Conservation (phyloP, 2,113 vertebrate genomes). For the Elanus axillaris region DNA sequence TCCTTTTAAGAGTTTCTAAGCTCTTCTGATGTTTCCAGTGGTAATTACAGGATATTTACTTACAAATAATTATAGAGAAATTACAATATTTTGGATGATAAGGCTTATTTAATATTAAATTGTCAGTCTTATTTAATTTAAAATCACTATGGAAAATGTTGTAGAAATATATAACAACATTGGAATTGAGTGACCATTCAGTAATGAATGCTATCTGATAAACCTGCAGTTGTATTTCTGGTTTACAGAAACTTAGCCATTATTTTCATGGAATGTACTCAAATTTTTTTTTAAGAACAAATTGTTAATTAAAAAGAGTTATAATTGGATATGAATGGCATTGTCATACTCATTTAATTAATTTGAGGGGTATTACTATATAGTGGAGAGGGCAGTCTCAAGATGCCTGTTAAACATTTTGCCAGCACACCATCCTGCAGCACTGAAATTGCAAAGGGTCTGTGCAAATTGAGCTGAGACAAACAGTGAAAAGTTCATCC, state of each 20-base stretch:
- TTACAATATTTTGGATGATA: neutral
- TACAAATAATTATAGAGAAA: neutral
- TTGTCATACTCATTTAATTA: neutral
- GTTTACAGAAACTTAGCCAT: neutral
- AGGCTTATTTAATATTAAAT: too few relatives aligned
- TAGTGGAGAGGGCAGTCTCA: neutral
- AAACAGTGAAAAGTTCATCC: neutral
- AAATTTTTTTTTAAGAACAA: neutral
- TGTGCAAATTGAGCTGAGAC: neutral
- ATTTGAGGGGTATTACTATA: neutral
- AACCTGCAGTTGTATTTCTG: neutral
- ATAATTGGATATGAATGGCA: neutral
- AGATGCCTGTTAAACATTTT: neutral
- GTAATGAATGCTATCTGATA: neutral
- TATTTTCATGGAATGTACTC: rapidly evolving
- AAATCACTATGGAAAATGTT: neutral
- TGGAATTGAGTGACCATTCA: neutral
- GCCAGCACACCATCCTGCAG: neutral
- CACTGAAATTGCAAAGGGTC: neutral
- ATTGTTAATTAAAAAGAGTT: neutral
- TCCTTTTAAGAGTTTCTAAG: neutral
- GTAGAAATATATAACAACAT: neutral
- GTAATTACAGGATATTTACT: neutral
- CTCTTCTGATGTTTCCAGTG: neutral
- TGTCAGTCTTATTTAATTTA: neutral